Base-by-base conservation (phyloP, 2,113 vertebrate genomes). In the Ciconia maguari region DNA sequence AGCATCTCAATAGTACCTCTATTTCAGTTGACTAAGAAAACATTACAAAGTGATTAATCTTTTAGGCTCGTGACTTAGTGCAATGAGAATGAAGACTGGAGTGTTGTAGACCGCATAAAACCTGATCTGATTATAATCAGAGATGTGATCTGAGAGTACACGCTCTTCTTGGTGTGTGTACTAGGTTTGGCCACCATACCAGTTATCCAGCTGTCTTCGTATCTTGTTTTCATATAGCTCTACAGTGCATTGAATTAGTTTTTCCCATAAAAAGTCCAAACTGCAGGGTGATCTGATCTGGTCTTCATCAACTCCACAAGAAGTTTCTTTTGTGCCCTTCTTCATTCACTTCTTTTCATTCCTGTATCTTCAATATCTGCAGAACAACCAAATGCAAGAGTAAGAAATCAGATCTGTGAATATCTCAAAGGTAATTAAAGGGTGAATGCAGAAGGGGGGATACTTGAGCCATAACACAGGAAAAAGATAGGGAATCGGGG, bases 401-500 rank as follows among this genome's bases (percentile, higher is more conserved):
- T 30, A 66, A 83, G 17, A 26, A 21, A 66, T 46, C 32, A n/a
- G 2, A 49, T 51, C 4, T 26, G 0, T 1, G 0, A 2, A 2
- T 38, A 72, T 83, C 36, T 61, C 30, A 69, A 51, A 87, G 57
- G 7, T 17, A 48, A 14, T 29, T 83, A 24, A 54, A 79, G 14
- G 15, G 25, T 48, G 13, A 57, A 27, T 2, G 2, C 51, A 57
- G 20, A 61, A 76, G 36, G 7, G 7, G 52, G 30, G 6, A 42
- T 42, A n/a, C 51, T 0, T 60, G 44, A 71, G 16, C 13, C 25
- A 19, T 13, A 26, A 12, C 2, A 26, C 29, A 49, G 25, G 38
- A 27, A 71, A 62, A 68, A 83, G 5, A 9, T 4, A 34, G 6
- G 34, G 57, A 61, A 46, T 17, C 5, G 15, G 25, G 24, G 29